phyloP scores from a whole-genome alignment of 2,113 vertebrate genomes.

The Hiodon tergisus region DNA sequence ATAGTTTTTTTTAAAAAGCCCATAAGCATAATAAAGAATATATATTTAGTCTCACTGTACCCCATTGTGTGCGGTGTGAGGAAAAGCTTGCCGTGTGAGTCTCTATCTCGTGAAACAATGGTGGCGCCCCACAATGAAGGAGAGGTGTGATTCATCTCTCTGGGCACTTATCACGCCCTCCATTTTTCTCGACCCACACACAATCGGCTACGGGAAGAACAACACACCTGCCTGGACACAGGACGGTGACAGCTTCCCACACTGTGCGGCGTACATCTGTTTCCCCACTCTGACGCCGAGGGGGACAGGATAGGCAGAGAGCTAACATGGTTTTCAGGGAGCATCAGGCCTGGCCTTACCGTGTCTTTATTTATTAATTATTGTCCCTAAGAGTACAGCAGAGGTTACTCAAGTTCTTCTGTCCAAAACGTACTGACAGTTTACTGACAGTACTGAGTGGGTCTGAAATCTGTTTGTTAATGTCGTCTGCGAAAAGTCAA shows the following conservation, averaged over 20 bases:
- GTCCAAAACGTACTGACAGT: too few relatives aligned
- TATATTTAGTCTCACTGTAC: slow-evolving; percentile 45
- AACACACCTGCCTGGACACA: slow-evolving; percentile 51
- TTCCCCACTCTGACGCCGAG: slow-evolving; percentile 68
- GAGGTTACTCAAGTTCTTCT: too few relatives aligned
- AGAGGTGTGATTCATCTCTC: slow-evolving; percentile 34
- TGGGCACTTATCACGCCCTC: slow-evolving; percentile 63
- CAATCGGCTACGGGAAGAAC: slow-evolving; percentile 59
- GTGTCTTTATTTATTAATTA: too few relatives aligned
- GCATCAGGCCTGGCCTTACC: too few relatives aligned
- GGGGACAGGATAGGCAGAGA: slow-evolving; percentile 40
- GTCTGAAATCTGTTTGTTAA: too few relatives aligned
- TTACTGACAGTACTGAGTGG: background rate
- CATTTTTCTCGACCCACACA: slow-evolving; percentile 65
- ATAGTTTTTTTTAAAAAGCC: slow-evolving; percentile 30
- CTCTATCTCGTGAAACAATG: slow-evolving; percentile 56
- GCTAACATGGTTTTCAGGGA: too few relatives aligned
- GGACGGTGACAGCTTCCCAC: slow-evolving; percentile 65
- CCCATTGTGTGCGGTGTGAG: slow-evolving; percentile 59
- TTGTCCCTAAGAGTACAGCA: too few relatives aligned
- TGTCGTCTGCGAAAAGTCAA: too few relatives aligned
- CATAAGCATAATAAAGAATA: slow-evolving; percentile 53
- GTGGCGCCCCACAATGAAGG: slow-evolving; percentile 28
- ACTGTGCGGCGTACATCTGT: slow-evolving; percentile 74
- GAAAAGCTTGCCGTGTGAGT: slow-evolving; percentile 45